A percentile compares a stretch with the other conserved stretches of the same genome.
These are phyloP conservation scores for Xestia rhomboidea DNA, from an alignment of 2,888 invertebrate genomes.

Conservation along the genomic window DNA sequence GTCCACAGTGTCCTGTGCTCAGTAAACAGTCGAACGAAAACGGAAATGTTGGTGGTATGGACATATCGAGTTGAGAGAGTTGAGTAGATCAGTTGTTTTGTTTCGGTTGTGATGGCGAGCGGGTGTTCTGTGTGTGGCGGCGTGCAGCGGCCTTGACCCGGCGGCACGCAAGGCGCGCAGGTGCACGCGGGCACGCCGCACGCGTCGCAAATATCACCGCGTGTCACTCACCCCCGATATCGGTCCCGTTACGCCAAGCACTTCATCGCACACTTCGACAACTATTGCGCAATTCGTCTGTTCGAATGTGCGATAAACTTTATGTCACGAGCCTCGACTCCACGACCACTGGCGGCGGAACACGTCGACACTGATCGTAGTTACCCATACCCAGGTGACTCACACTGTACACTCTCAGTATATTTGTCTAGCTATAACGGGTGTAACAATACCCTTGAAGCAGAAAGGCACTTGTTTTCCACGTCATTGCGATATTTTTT, in stretches of 20 bases:
- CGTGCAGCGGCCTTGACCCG: conserved; percentile 68
- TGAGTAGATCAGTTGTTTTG: not conserved
- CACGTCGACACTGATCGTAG: not conserved
- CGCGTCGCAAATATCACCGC: conserved; percentile 81
- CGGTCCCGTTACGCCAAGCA: conserved; percentile 65
- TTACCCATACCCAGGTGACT: not conserved
- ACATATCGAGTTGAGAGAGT: not conserved
- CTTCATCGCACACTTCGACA: conserved; percentile 24
- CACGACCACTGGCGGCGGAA: not conserved
- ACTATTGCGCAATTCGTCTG: conserved; percentile 40
- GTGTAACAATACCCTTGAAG: no score
- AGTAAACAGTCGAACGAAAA: not conserved
- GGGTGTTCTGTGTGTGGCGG: conserved; percentile 1
- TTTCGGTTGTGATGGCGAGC: not conserved
- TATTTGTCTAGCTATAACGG: not conserved
- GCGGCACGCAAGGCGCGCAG: conserved; percentile 50
- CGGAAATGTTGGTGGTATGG: no score
- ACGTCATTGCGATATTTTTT: not conserved
- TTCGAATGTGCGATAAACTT: conserved; percentile 15
- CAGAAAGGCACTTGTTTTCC: not conserved
- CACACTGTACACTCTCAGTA: not conserved
- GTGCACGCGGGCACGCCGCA: conserved; percentile 65
- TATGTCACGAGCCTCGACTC: not conserved
- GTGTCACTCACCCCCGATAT: conserved; percentile 82
- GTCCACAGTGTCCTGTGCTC: not conserved